Base-by-base conservation (phyloP, 35 echinoderm and acorn worm genomes). In the Stichopus chloronotus region DNA sequence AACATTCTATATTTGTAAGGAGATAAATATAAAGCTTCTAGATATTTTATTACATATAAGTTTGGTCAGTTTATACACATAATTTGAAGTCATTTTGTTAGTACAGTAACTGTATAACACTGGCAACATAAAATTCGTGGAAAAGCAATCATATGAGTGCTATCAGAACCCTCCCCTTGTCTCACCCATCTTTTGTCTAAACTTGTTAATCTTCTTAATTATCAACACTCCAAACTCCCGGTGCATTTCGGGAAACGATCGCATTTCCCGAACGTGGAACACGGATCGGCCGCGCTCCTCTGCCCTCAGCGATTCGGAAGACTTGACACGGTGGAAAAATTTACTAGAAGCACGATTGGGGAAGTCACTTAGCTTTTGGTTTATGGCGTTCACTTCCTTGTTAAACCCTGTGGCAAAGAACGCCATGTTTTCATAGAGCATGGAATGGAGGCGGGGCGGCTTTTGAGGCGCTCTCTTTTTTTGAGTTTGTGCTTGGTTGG, bases 221-320 rank as follows among this genome's bases (percentile, higher is more conserved):
- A 99, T 94, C 14, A 99, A 91, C 78, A 99, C 85, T 12, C 97
- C 97, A 92, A 99, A 99, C 52, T 99, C 95, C 57, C 93, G 90
- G 22, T 99, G 97, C 94, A 99, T 95, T 56, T 99, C 97, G 12
- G 93, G 56, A 78, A 99, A 99, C 25, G 95, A 94, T 23, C 97
- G 61, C 12, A 95, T 84, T 56, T 96, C 92, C 16, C 86, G 22
- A 19, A 96, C 94, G 81, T 98, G 96, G 84, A 94, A 98, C 7
- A 95, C 84, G 43, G 96, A 84, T 6, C 93, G 89, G 82, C 90
- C 93, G 22, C 90, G 79, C n/a, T 95, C 89, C 19, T 86, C 63
- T 21, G 65, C 61, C 7, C 90, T 93, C 86, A 88, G 74, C 23
- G 43, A 22, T n/a, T 80, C 88, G 9, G 88, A 57, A 21, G 25